Evolutionary conservation across 2,113 vertebrate species (phyloP).

Genomic region (Gallinago undulata): DNA sequence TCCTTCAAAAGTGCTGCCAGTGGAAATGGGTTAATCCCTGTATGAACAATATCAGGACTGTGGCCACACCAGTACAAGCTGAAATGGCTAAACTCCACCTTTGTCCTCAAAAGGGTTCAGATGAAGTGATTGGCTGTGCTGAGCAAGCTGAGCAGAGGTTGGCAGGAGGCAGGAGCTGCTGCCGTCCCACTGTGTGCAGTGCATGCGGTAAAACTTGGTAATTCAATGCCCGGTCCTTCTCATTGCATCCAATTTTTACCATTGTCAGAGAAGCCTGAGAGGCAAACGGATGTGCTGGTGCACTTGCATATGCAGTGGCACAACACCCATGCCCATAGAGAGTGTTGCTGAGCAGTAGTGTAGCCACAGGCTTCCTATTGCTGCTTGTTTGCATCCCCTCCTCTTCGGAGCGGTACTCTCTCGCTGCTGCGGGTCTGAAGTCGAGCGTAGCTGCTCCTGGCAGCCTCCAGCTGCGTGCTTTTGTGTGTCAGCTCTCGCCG

Average conservation of each 20-base stretch:
- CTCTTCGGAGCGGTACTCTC: accelerated
- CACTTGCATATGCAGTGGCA: background rate
- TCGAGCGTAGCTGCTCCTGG: background rate
- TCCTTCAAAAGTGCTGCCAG: background rate
- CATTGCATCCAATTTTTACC: accelerated
- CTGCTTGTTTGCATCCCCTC: background rate
- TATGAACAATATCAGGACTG: accelerated
- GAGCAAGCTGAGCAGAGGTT: background rate
- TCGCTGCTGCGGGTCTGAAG: background rate
- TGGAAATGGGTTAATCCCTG: background rate
- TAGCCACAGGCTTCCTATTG: background rate
- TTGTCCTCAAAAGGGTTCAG: background rate
- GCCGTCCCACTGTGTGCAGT: accelerated
- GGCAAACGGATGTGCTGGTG: background rate
- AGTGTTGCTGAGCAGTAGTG: background rate
- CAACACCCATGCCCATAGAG: accelerated
- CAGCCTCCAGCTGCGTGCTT: background rate
- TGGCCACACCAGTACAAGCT: background rate
- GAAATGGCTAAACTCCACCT: background rate
- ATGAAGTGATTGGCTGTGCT: background rate
- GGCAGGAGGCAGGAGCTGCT: accelerated
- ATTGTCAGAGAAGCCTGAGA: background rate
- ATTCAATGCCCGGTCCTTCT: background rate
- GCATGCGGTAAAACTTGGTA: accelerated
- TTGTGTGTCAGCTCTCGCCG: background rate